These are phyloP conservation scores for Cuniculus paca DNA, from an alignment of 2,797 vertebrate species.

Conservation along the genomic window DNA sequence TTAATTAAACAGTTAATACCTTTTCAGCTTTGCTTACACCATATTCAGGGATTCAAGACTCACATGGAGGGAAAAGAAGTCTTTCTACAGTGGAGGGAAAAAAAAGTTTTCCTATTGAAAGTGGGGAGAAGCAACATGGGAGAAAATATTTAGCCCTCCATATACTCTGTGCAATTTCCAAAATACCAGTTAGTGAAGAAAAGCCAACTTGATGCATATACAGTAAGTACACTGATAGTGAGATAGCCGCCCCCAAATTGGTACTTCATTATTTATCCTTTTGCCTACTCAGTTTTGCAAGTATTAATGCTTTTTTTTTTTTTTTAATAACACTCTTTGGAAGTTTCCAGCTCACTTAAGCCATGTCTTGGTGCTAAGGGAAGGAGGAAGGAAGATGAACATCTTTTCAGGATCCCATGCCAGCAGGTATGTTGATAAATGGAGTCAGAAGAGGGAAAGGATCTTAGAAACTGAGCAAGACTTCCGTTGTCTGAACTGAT, in stretches of 20 bases:
- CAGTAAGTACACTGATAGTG: not conserved
- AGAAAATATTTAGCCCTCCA: not conserved
- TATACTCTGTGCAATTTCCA: not conserved
- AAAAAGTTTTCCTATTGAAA: not conserved
- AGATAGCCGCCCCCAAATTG: not conserved
- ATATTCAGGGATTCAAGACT: constrained; percentile 49
- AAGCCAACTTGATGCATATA: not conserved
- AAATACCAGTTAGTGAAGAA: not conserved
- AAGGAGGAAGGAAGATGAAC: not conserved
- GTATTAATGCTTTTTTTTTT: not conserved
- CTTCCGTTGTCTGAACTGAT: not conserved
- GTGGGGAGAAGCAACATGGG: not conserved
- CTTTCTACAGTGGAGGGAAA: not conserved
- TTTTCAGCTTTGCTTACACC: constrained; percentile 46
- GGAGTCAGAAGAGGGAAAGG: constrained; percentile 2
- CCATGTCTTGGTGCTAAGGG: not conserved
- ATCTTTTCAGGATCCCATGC: not conserved
- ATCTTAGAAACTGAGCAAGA: not conserved
- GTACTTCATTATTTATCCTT: not conserved
- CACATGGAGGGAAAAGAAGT: not conserved
- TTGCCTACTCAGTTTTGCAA: not conserved
- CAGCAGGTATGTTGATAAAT: not conserved
- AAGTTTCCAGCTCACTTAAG: not conserved
- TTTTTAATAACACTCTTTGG: not conserved
- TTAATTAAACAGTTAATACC: constrained; percentile 24